Base-by-base conservation (phyloP, 2,888 invertebrate genomes). In the Archips crataeganus region DNA sequence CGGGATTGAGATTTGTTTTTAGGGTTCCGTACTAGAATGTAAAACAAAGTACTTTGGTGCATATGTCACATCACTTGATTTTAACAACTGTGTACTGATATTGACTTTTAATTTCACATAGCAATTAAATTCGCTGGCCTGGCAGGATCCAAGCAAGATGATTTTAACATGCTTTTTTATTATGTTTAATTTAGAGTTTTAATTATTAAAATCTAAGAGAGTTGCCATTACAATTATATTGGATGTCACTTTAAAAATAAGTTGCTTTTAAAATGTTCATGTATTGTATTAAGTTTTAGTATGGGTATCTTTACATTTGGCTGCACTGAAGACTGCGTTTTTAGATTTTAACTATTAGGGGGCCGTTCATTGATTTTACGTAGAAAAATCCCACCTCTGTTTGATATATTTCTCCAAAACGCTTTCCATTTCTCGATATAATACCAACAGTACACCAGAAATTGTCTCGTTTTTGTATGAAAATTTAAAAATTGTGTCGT, bases 21-120 rank as follows among this genome's bases (percentile, higher is more conserved):
- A 57, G 57, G 57, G 57, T 67, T 65, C 65, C 65, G 65, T 65
- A 65, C 65, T 65, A 47, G 8, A 65, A 51, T 36, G 49, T 49
- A 34, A 65, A 36, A 51, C 32, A 32, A 36, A 15, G 51, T 51
- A 15, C 15, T 51, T 34, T 34, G 34, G 34, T 42, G 15, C 62
- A 6, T 13, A 42, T 45, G 36, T 63, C 45, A 23, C 15, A 5
- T 63, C 45, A 1, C 4, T 45, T 63, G n/a, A 23, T 63, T 57
- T 57, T 32, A 32, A 3, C 23, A 57, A 54, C 54, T 54, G 4
- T 23, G 54, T 54, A 57, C 57, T 57, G 57, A 11, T 57, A 32
- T 32, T 32, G 57, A 57, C 57, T 57, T 23, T 32, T 54, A 54
- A 32, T 57, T 57, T 57, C 32, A 10, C 32, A 32, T 32, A 23